Evolutionary conservation across 2,888 invertebrate species (phyloP).

Genomic region (Palloptera scutellata): DNA sequence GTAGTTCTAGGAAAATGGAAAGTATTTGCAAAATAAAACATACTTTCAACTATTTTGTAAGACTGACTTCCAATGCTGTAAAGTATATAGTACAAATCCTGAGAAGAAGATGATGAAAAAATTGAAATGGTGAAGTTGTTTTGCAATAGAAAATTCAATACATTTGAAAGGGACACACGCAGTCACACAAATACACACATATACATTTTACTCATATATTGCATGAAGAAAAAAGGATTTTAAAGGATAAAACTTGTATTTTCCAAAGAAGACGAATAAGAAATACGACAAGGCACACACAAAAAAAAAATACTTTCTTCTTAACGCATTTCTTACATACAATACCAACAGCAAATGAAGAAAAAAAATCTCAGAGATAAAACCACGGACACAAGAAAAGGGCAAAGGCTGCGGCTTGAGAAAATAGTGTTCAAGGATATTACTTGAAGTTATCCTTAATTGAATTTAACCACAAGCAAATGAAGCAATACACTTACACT

Average conservation of each 20-base stretch:
- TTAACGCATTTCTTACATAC: too few relatives aligned
- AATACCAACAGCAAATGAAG: too few relatives aligned
- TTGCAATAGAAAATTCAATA: background rate
- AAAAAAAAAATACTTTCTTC: background rate
- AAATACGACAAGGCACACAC: background rate
- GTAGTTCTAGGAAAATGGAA: too few relatives aligned
- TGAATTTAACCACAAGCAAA: constrained; percentile 42
- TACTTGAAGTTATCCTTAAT: constrained; percentile 41
- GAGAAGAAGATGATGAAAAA: background rate
- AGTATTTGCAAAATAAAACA: too few relatives aligned
- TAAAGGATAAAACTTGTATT: background rate
- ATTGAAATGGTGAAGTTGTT: background rate
- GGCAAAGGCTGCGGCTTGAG: background rate
- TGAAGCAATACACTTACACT: constrained; percentile 30
- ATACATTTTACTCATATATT: constrained; percentile 7
- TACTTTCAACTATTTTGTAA: background rate
- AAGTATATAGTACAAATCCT: background rate
- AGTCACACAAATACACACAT: background rate
- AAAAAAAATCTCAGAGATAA: too few relatives aligned
- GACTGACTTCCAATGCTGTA: background rate
- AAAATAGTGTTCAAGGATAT: constrained; percentile 36
- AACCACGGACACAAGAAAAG: too few relatives aligned
- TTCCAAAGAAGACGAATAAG: too few relatives aligned
- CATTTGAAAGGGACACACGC: background rate
- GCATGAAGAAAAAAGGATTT: background rate